Base-by-base conservation (phyloP, 2,888 invertebrate species). In the Mesorhabditis spiculigera region DNA sequence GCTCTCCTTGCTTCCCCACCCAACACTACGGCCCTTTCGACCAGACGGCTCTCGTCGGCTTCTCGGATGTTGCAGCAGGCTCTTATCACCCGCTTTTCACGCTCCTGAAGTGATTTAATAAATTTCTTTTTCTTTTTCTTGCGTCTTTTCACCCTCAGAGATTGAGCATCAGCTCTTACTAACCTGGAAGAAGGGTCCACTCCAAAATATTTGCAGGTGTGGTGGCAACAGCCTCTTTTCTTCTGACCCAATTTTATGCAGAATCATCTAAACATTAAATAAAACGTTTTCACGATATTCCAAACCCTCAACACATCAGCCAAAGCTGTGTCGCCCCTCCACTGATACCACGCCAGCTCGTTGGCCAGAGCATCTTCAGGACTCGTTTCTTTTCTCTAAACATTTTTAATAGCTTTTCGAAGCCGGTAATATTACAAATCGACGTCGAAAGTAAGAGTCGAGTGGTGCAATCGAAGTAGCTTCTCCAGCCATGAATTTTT, bases 121-220 rank as follows among this genome's bases (percentile, higher is more conserved):
- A 16, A 8, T 63, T 28, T 13, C 13, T 8, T 63, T 16, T 8
- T 43, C 8, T 66, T n/a, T 50, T 67, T 67, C 28, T 50, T 50
- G 10, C 45, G 42, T 5, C 44, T 63, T 44, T 68, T 68, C 62
- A 63, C 8, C 13, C 5, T 65, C 43, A 28, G 13, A 65, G 6
- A 10, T 10, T 8, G 13, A 43, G 10, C 28, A 44, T 43, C 41
- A 42, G 16, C 50, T n/a, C 58, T 10, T 58, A 13, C 10, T 16
- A 65, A 82, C 82, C 72, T 74, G 75, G 69, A 78, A 84, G 10
- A 68, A 68, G 5, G 69, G 70, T 45, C 73, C 72, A 4, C 75
- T 74, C 84, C 84, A 84, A 71, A 81, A 82, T 61, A 82, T 71
- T 61, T 78, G 76, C 43, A 85, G 73, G 71, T 78, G 74, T 5